phyloP scores from a whole-genome alignment of 2,797 vertebrate genomes.

The Gymnodraco acuticeps region DNA sequence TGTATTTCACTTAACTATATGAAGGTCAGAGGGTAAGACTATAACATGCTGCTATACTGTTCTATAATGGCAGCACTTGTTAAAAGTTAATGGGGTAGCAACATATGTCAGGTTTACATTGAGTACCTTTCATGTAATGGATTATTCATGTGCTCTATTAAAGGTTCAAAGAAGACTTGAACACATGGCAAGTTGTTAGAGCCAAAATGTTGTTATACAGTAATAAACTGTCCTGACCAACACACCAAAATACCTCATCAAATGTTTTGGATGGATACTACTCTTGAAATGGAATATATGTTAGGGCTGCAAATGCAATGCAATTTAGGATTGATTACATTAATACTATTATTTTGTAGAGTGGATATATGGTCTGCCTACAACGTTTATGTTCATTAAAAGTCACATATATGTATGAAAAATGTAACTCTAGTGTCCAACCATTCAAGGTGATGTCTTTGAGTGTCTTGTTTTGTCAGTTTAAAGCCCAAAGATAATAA shows the following conservation, averaged over 20 bases:
- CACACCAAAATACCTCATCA: neutral
- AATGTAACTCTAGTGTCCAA: no score
- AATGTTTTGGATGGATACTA: neutral
- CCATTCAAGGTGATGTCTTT: neutral
- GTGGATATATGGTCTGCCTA: no score
- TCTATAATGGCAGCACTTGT: neutral
- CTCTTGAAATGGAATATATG: neutral
- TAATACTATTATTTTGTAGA: no score
- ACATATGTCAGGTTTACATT: neutral
- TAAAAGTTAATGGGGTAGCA: neutral
- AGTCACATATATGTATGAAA: no score
- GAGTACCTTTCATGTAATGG: neutral
- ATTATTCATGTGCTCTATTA: neutral
- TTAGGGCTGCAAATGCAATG: neutral
- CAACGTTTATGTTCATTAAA: no score
- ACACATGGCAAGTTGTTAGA: neutral
- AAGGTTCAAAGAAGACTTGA: neutral
- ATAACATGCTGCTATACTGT: neutral
- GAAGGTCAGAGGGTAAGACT: fast-evolving
- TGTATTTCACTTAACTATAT: neutral
- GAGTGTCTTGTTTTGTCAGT: neutral
- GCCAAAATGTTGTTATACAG: neutral
- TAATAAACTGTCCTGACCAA: neutral
- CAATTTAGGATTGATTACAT: no score
- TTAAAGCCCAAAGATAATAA: neutral